Base-by-base conservation (phyloP, 2,113 vertebrate species). In the Panthera tigris region DNA sequence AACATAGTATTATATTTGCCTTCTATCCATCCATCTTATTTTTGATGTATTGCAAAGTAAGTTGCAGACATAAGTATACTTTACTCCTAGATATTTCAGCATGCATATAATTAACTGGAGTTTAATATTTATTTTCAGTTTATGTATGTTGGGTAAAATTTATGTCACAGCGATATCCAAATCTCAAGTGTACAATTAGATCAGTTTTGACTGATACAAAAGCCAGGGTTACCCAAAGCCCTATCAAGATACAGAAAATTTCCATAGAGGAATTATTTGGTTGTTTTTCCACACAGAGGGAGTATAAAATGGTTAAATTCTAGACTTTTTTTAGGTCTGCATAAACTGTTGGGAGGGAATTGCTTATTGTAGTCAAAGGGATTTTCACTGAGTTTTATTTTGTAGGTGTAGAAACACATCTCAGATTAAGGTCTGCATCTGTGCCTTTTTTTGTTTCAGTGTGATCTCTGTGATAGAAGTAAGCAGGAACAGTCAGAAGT, bases 381-480 rank as follows among this genome's bases (percentile, higher is more conserved):
- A 91, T 65, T 96, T 89, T 86, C 76, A 63, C 50, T 89, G 57
- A 66, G 6, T 93, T 94, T 91, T 96, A 39, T 91, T 63, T 97
- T 82, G 68, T 82, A 76, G 52, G 39, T 92, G 15, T 21, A 91
- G 89, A 95, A 85, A 33, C n/a, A 80, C 61, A 71, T 81, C 41
- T 78, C 18, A 93, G 92, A 93, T 89, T 57, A 73, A 91, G 36
- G 39, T 89, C 57, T 95, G 71, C 45, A 36, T 87, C 36, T 96
- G 31, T 80, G 57, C 41, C 79, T 78, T 94, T 92, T 73, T 81
- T 74, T 93, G 66, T 91, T 96, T 55, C 52, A 48, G 0, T 91
- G 95, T 97, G 68, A 92, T 94, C 86, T 89, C 73, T 48, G 69
- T 86, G 68, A 73, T 39, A 88, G n/a, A 89, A 76, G 48, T 9